Evolutionary conservation across 2,888 invertebrate genomes (phyloP), one percentile per base, ranked within the genome.

Genomic region (Zootermopsis nevadensis): DNA sequence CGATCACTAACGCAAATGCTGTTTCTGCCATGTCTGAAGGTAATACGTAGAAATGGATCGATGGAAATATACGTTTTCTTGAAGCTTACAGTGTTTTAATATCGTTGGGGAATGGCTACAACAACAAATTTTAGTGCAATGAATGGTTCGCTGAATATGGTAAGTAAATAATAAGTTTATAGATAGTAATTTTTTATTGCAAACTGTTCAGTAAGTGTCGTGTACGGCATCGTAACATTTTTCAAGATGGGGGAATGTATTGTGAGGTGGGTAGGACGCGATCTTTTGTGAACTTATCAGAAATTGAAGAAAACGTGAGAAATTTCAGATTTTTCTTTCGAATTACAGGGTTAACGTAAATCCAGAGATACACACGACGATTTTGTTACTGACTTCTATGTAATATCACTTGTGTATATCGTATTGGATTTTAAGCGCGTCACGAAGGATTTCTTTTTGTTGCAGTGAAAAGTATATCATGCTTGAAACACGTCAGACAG

Each of bases 61-160:
- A 35, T 81, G 72, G 72, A 81, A 69, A 69, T 69, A 67, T 81
- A 22, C 24, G 30, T 42, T 48, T 69, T 81, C 31, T 81, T 69
- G 80, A 81, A 81, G 31, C 35, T 69, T 72, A 31, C 30, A n/a
- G 42, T 67, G 22, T 66, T 72, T 79, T 72, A 48, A 38, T 48
- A 33, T 24, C 38, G n/a, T 55, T 83, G 27, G 24, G 74, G 31
- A 35, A 84, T 84, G 84, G 82, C 82, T 80, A 69, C 82, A 48
- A 77, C 53, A 53, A 53, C 80, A 67, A 76, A 80, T 80, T 84
- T 74, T 77, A 79, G 74, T 60, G 60, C 82, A 85, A 89, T 89
- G 89, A 89, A 89, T 86, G 89, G 89, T 85, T 87, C 88, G 85
- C 87, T 88, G 87, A 87, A 88, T 80, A 88, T 89, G 89, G 89